Conservation (phyloP, 92 coral and sea anemone species). For the Epizoanthus ramosus region DNA sequence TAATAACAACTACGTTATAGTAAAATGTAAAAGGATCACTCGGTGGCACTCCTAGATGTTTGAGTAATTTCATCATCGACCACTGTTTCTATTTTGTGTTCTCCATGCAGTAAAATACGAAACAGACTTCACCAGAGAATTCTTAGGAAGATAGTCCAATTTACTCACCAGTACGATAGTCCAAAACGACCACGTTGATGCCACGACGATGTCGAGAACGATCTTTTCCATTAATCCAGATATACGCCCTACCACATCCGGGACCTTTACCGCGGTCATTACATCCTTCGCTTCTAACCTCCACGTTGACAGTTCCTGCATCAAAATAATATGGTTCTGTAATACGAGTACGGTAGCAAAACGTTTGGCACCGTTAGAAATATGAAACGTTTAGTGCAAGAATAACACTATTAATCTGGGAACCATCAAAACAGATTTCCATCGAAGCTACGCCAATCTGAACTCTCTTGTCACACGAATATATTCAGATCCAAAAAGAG, state of each 20-base stretch:
- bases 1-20: too few species aligned
- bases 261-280: slow-evolving; percentile 8
- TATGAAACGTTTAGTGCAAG: too few species aligned
- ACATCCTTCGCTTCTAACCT: slow-evolving; percentile 36
- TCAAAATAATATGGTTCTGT: background rate
- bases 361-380: too few species aligned
- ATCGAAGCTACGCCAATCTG: too few species aligned
- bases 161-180: slow-evolving; percentile 30
- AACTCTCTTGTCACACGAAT: too few species aligned
- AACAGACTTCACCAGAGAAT: background rate
- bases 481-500: too few species aligned
- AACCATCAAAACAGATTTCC: too few species aligned
- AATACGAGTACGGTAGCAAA: too few species aligned
- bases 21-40: too few species aligned
- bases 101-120: background rate
- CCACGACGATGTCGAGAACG: slow-evolving; percentile 31
- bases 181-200: slow-evolving; percentile 1
- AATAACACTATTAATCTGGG: too few species aligned
- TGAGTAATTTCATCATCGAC: too few species aligned
- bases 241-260: slow-evolving; percentile 10
- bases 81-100: background rate
- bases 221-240: slow-evolving; percentile 34
- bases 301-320: slow-evolving; percentile 25
- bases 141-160: background rate
- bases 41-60: too few species aligned